These are phyloP conservation scores for Trichonephila clavata DNA, from an alignment of 1,140 invertebrate genomes.

Conservation along the genomic window DNA sequence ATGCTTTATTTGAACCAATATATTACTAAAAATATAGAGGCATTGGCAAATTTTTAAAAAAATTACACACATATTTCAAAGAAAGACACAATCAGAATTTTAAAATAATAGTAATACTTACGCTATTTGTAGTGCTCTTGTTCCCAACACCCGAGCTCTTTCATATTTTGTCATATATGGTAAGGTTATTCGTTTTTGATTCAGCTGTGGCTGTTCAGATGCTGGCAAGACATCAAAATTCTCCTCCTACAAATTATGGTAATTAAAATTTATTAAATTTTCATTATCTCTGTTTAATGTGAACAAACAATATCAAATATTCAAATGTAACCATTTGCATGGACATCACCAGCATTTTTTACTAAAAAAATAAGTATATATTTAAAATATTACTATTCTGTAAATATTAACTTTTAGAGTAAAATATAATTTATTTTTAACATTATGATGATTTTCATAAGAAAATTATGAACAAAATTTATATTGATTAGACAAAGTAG, in stretches of 20 bases:
- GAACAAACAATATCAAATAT: neutral
- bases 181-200: constrained; percentile 81
- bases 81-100: neutral
- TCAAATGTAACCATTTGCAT: neutral
- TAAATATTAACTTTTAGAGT: neutral
- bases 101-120: constrained; percentile 78
- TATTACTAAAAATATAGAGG: neutral
- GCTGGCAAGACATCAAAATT: constrained; percentile 77
- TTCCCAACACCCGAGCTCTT: constrained; percentile 95
- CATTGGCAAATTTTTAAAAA: neutral
- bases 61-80: neutral
- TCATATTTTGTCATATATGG: constrained; percentile 99
- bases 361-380: neutral
- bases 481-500: too few relatives aligned
- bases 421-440: too few relatives aligned
- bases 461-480: too few relatives aligned
- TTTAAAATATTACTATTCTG: neutral
- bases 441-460: too few relatives aligned
- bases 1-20: neutral
- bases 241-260: constrained; percentile 52
- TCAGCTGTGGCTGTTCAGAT: constrained; percentile 61
- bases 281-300: neutral
- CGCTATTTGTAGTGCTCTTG: constrained; percentile 98
- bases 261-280: neutral
- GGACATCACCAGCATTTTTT: too few relatives aligned